Evolutionary conservation across 2,888 invertebrate species (phyloP).

Genomic region (Drosophila birchii): DNA sequence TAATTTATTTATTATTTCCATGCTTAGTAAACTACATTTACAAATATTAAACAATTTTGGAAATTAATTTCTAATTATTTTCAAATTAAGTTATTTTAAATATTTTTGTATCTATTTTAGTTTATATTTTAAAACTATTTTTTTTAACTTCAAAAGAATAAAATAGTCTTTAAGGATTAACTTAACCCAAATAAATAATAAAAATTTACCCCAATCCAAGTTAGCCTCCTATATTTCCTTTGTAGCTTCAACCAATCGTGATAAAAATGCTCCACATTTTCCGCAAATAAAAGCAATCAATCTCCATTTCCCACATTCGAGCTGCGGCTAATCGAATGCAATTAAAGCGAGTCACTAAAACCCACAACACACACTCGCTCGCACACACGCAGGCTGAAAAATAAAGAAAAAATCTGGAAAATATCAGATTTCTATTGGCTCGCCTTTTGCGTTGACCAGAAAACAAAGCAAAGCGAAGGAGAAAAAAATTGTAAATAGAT

Average conservation of each 20-base stretch:
- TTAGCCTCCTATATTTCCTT: too few relatives aligned
- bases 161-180: neutral
- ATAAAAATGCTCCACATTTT: slow-evolving; percentile 25
- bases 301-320: slow-evolving; percentile 14
- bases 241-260: neutral
- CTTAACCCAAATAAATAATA: neutral
- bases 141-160: too few relatives aligned
- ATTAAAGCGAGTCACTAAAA: slow-evolving; percentile 45
- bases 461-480: slow-evolving; percentile 45
- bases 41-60: too few relatives aligned
- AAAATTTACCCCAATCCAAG: neutral
- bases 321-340: slow-evolving; percentile 51
- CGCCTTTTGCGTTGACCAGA: slow-evolving; percentile 52
- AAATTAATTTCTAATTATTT: too few relatives aligned
- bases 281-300: slow-evolving; percentile 5
- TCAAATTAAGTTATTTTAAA: too few relatives aligned
- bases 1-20: too few relatives aligned
- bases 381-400: slow-evolving; percentile 21
- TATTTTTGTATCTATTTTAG: neutral
- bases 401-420: slow-evolving; percentile 9
- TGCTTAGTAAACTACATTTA: too few relatives aligned
- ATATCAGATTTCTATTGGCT: slow-evolving; percentile 58
- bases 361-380: slow-evolving; percentile 10
- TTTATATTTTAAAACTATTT: neutral
- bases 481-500: slow-evolving; percentile 68